Percentiles rank a stretch among this genome's conserved stretches.
These are phyloP conservation scores for Morbakka virulenta DNA, from an alignment of 30 jellyfish, hydroid and myxozoan species.

Conservation along the genomic window DNA sequence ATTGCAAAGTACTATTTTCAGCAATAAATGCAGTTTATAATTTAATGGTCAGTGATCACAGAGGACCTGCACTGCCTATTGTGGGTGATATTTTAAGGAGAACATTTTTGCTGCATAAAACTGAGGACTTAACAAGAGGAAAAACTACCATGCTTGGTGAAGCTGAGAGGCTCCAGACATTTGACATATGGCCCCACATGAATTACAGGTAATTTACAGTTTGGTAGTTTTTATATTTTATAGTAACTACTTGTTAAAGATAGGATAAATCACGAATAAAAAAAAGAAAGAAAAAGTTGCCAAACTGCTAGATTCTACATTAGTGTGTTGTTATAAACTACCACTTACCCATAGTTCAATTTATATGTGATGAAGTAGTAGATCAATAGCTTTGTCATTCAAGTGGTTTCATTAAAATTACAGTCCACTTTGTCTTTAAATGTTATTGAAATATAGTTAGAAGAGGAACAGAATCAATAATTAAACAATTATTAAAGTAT, in stretches of 20 bases:
- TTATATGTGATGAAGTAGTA: no score
- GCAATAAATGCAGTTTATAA: conserved; percentile 54
- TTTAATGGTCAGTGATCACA: conserved; percentile 47
- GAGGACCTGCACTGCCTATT: conserved; percentile 87
- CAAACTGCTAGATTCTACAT: no score
- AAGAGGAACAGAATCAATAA: no score
- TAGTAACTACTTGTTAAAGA: neutral
- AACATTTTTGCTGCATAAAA: conserved; percentile 47
- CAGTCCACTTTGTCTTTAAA: no score
- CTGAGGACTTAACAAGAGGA: conserved; percentile 38
- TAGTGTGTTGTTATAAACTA: no score
- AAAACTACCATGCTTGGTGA: conserved; percentile 81
- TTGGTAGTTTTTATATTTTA: neutral
- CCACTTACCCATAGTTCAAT: no score
- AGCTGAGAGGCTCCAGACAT: conserved; percentile 72
- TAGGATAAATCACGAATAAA: no score
- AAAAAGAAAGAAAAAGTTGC: no score
- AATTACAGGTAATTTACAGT: conserved; percentile 58
- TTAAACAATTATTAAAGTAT: no score
- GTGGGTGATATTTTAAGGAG: conserved; percentile 82
- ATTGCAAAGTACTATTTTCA: conserved; percentile 23
- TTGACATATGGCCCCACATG: conserved; percentile 83
- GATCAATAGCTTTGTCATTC: no score
- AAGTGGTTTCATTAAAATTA: no score
- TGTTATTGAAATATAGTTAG: no score